These are phyloP conservation scores for Drosophila pandora DNA, from an alignment of 1,140 invertebrate species.

Conservation along the genomic window DNA sequence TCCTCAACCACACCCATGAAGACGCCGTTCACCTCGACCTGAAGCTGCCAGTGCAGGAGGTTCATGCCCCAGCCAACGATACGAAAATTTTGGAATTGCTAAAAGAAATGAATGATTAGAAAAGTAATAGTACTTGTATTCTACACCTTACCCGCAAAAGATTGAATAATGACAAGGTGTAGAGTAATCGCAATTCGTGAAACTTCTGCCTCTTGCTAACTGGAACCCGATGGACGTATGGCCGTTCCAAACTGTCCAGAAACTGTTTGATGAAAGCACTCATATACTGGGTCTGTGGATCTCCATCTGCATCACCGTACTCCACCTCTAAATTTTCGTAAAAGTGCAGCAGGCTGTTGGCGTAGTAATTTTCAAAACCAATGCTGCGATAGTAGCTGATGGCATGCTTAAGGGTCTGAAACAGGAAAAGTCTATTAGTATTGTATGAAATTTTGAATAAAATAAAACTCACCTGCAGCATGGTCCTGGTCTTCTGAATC, in stretches of 20 bases:
- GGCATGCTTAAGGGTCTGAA: conserved; percentile 1
- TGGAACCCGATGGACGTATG: too few species aligned
- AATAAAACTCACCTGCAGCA: conserved; percentile 9
- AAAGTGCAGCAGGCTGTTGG: conserved; percentile 1
- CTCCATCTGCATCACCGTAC: background rate
- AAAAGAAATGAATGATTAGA: background rate
- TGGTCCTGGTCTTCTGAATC: background rate
- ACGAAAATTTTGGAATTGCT: conserved; percentile 30
- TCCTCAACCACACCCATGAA: background rate
- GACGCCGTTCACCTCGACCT: conserved; percentile 12
- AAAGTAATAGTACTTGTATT: background rate
- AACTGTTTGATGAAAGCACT: background rate
- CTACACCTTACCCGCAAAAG: conserved; percentile 27
- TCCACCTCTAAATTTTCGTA: background rate
- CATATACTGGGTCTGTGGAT: background rate
- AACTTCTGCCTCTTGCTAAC: background rate
- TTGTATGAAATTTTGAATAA: too few species aligned
- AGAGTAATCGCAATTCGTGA: conserved; percentile 8
- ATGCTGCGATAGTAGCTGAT: background rate
- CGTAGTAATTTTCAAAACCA: conserved; percentile 18
- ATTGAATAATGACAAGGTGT: conserved; percentile 26
- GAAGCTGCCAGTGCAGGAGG: conserved; percentile 30
- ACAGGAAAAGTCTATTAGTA: background rate
- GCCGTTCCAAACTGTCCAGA: background rate
- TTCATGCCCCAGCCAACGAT: background rate